Percentiles rank a stretch among this genome's conserved stretches.
These are phyloP conservation scores for Lytechinus pictus DNA, from an alignment of 35 echinoderm and acorn worm species.

Conservation along the genomic window DNA sequence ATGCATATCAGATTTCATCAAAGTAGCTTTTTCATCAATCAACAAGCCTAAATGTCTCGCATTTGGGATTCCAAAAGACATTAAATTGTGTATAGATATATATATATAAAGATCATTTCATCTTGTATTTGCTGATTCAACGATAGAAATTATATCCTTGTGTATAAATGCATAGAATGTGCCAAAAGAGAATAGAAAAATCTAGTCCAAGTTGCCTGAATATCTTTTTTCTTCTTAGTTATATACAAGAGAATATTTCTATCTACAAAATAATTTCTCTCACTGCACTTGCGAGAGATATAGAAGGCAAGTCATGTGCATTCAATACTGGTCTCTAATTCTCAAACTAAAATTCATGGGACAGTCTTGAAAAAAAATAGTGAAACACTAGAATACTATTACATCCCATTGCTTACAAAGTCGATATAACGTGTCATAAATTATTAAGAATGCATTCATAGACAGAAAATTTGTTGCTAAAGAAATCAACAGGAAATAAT, in stretches of 20 bases:
- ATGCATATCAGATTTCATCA: not conserved
- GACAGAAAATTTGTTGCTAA: not conserved
- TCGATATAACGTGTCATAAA: not conserved
- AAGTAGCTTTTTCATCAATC: not conserved
- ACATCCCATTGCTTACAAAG: not conserved
- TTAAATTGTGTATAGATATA: not conserved
- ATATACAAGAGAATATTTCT: not conserved
- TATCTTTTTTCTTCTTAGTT: not conserved
- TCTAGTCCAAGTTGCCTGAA: constrained; percentile 1
- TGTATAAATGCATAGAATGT: not conserved
- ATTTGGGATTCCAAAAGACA: not conserved
- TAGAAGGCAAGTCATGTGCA: constrained; percentile 33
- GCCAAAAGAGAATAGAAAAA: not conserved
- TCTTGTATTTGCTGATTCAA: not conserved
- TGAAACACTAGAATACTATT: not conserved
- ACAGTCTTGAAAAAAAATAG: not conserved
- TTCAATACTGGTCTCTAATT: constrained; percentile 24
- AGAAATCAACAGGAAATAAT: not conserved
- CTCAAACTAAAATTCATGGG: not conserved
- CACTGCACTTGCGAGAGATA: not conserved
- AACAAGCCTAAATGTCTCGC: not conserved
- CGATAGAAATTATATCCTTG: not conserved
- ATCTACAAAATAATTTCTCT: constrained; percentile 13
- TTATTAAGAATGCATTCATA: not conserved
- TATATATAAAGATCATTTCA: not conserved